These are phyloP conservation scores for Monodelphis domestica DNA, from an alignment of 2,797 vertebrate genomes.

Conservation along the genomic window DNA sequence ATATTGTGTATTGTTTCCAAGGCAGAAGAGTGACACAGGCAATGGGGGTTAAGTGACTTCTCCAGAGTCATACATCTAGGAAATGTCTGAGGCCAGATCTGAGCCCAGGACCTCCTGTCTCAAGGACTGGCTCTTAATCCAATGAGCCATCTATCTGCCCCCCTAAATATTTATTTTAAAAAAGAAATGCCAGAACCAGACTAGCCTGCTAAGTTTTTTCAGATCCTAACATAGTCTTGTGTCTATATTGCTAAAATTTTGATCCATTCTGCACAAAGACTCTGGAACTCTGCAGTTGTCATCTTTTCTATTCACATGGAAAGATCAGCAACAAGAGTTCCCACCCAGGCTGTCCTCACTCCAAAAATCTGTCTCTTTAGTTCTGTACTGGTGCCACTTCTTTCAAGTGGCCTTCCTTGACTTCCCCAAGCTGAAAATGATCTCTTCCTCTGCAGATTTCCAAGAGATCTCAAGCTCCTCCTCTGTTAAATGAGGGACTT, in stretches of 20 bases:
- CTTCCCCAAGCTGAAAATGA: not conserved
- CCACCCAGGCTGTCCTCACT: not conserved
- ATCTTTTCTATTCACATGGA: not conserved
- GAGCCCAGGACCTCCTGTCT: no score
- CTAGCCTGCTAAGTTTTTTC: fast-evolving
- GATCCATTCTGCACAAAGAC: not conserved
- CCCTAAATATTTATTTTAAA: not conserved
- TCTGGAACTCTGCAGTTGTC: not conserved
- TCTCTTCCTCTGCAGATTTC: not conserved
- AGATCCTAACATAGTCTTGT: no score
- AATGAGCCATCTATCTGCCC: no score
- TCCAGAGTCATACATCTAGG: no score
- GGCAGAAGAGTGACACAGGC: no score
- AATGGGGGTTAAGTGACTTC: no score
- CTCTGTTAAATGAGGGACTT: fast-evolving
- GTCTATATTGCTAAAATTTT: not conserved
- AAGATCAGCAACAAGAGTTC: not conserved
- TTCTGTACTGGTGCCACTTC: not conserved
- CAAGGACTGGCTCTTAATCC: no score
- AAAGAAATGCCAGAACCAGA: not conserved
- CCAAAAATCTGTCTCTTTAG: not conserved
- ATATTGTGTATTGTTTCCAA: no score
- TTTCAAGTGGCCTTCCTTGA: not conserved
- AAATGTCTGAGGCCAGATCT: no score
- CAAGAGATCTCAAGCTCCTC: not conserved